Evolutionary conservation across 2,888 invertebrate species (phyloP), one percentile per base, ranked within the genome.

Genomic region (Synergus umbraculus): DNA sequence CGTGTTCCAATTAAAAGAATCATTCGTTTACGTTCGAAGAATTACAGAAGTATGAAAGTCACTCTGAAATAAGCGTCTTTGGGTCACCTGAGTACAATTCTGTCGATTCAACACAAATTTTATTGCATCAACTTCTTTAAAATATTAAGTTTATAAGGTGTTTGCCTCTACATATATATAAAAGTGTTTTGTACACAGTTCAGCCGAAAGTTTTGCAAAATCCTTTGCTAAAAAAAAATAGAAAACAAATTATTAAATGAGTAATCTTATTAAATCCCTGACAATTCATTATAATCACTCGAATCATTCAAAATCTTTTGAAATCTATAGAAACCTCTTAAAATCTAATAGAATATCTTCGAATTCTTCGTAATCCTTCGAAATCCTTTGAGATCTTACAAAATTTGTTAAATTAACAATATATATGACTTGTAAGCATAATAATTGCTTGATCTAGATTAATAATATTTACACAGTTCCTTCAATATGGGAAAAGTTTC

Each of bases 61-160:
- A 69, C 46, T 29, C 46, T 18, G 15, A 46, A 69, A 49, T 69
- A 22, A 49, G 15, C 49, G 46, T 49, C 46, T 49, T 4, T 49
- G 13, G 29, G 46, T 69, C 15, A 22, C 29, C 29, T 46, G 46
- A 69, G 69, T 29, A 69, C 29, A 69, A 15, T 69, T 69, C 22
- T 69, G 69, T 69, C 29, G 49, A 69, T 69, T 49, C 69, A 15
- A 29, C 69, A 49, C 15, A 69, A 69, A 69, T 46, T 49, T 29
- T 49, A 8, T 69, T 49, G 69, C 29, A n/a, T 69, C 69, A 69
- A 29, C 29, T 15, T 13, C 46, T 69, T 46, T 29, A 29, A 7
- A 18, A 66, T 10, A 63, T 63, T 63, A 12, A 29, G 29, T 63
- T 63, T 22, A 63, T 63, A 63, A 63, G 29, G 12, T 29, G 18